A percentile compares a stretch with the other conserved stretches of the same genome.
phyloP scores from a whole-genome alignment of 2,113 vertebrate species.

The Syngnathus scovelli region DNA sequence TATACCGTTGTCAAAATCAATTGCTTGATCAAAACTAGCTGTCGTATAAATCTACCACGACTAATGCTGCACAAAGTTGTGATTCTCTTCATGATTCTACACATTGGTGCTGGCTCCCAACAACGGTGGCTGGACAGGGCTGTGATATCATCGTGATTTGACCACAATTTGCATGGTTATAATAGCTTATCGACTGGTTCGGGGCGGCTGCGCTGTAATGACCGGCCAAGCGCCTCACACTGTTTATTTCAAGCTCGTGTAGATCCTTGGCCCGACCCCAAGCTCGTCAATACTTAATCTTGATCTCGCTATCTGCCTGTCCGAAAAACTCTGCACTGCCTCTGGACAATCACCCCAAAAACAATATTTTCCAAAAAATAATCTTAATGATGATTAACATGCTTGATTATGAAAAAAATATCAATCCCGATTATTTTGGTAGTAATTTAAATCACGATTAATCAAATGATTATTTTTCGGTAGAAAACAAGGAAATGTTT shows the following conservation, averaged over 20 bases:
- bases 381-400: no score
- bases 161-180: slow-evolving; percentile 95
- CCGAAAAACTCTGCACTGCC: no score
- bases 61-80: slow-evolving; percentile 7
- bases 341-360: no score
- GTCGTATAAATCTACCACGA: background rate
- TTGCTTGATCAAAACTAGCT: no score
- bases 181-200: slow-evolving; percentile 97
- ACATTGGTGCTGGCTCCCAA: slow-evolving; percentile 51
- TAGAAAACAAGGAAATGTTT: no score
- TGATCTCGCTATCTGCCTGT: no score
- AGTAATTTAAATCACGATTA: no score
- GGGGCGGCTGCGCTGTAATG: slow-evolving; percentile 85
- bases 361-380: no score
- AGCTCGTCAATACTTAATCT: slow-evolving; percentile 95
- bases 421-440: no score
- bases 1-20: no score
- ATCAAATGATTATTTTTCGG: no score
- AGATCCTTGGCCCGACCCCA: slow-evolving; percentile 85
- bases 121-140: slow-evolving; percentile 75
- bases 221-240: slow-evolving; percentile 74
- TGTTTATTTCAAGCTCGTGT: slow-evolving; percentile 90
- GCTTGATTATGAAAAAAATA: no score
- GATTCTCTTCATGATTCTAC: slow-evolving; percentile 32
- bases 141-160: slow-evolving; percentile 80